Evolutionary conservation across 2,888 invertebrate species (phyloP), one percentile per base, ranked within the genome.

Genomic region (Odontomyia ornata): DNA sequence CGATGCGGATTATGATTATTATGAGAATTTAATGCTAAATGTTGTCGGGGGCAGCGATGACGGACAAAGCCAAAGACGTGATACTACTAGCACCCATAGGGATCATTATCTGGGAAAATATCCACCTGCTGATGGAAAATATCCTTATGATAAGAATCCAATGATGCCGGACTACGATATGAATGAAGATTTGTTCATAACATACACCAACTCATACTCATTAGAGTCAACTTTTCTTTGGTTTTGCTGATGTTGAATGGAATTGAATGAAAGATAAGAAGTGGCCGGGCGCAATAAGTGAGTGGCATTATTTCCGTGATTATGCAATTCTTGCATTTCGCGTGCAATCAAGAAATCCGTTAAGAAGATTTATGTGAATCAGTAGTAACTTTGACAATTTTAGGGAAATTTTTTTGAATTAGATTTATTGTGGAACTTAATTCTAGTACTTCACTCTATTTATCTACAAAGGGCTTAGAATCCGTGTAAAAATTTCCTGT

Each of bases 1-100:
- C 84, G 96, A 96, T 85, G 94, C 95, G 1, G 95, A 95, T 86
- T 96, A 95, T 85, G 96, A 96, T 88, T 96, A 96, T 87, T 96
- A 96, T 84, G 96, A 96, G 87, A 95, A 95, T 88, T 89, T 96
- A 73, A 95, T 95, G 95, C 93, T 87, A 80, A 87, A 88, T 81
- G 86, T 87, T 81, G 86, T 87, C 80, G 87, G 86, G 79, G 83
- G 81, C 77, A 82, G 79, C 76, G 85, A 84, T 75, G 83, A 83
- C n/a, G 79, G 84, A 11, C 81, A 82, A 67, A 80, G 77, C 27
- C 78, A 80, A 25, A 81, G 83, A 76, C 83, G 84, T 71, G 85
- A 82, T 79, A 80, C 81, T 79, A 82, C 83, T 43, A 79, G 80
- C 36, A 65, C 85, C 78, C 87, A 87, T 81, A 87, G 89, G 78